Percentiles rank a stretch among this genome's conserved stretches.
These are phyloP conservation scores for Fratercula arctica DNA, from an alignment of 2,797 vertebrate genomes.

Conservation along the genomic window DNA sequence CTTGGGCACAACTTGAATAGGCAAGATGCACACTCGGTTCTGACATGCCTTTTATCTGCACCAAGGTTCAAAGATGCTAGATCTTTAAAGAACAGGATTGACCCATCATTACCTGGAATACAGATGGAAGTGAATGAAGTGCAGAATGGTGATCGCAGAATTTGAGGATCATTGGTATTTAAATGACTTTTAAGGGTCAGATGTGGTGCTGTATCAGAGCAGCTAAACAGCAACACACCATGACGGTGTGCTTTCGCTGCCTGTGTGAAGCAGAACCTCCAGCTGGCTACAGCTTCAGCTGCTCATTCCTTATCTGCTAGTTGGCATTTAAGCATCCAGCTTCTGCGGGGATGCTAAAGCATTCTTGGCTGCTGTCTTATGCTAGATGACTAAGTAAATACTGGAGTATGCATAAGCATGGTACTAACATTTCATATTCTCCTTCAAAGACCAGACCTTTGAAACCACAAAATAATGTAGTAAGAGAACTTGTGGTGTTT, in stretches of 20 bases:
- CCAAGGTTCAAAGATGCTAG: neutral
- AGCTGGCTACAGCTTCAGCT: neutral
- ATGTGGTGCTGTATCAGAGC: neutral
- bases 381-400: neutral
- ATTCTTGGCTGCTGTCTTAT: neutral
- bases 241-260: neutral
- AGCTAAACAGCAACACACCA: neutral
- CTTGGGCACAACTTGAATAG: neutral
- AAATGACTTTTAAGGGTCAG: neutral
- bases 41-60: neutral
- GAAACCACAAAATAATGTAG: neutral
- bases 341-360: neutral
- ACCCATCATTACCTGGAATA: neutral
- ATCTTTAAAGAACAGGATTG: neutral
- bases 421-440: neutral
- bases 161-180: neutral
- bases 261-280: neutral
- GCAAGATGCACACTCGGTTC: neutral
- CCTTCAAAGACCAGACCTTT: neutral
- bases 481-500: neutral
- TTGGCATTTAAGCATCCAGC: neutral
- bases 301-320: neutral
- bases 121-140: neutral
- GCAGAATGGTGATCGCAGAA: neutral
- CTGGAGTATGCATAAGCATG: neutral